These are phyloP conservation scores for Drosophila insularis DNA, from an alignment of 1,140 invertebrate genomes.

Conservation along the genomic window DNA sequence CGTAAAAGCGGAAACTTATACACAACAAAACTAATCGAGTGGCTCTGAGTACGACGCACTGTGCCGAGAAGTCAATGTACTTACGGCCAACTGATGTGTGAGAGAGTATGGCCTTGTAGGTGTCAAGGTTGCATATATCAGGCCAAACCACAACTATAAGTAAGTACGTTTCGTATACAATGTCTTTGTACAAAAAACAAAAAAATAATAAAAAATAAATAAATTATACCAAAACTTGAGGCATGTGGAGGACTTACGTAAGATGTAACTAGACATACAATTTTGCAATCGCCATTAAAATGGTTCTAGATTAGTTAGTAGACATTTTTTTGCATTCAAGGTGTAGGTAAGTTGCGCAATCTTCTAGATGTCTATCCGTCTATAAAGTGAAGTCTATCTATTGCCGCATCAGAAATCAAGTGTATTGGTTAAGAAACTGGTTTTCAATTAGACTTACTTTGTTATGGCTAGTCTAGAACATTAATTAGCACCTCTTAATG, in stretches of 20 bases:
- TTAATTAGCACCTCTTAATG: conserved; percentile 6
- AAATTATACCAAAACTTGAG: neutral
- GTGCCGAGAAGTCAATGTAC: neutral
- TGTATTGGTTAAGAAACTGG: neutral
- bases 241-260: neutral
- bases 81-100: neutral
- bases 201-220: neutral
- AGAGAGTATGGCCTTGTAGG: neutral
- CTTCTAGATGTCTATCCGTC: neutral
- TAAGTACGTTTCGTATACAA: neutral
- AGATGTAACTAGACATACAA: neutral
- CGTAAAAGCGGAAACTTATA: neutral
- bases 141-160: neutral
- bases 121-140: conserved; percentile 7
- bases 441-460: conserved; percentile 8
- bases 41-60: neutral
- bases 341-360: neutral
- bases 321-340: neutral
- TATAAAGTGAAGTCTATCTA: neutral
- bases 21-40: neutral
- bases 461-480: conserved; percentile 5
- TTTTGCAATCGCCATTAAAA: neutral
- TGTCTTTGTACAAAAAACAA: too few relatives aligned
- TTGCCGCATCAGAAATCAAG: conserved; percentile 1
- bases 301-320: conserved; percentile 4